Conservation (phyloP, 1,140 invertebrate genomes). For the Goniozus legneri region DNA sequence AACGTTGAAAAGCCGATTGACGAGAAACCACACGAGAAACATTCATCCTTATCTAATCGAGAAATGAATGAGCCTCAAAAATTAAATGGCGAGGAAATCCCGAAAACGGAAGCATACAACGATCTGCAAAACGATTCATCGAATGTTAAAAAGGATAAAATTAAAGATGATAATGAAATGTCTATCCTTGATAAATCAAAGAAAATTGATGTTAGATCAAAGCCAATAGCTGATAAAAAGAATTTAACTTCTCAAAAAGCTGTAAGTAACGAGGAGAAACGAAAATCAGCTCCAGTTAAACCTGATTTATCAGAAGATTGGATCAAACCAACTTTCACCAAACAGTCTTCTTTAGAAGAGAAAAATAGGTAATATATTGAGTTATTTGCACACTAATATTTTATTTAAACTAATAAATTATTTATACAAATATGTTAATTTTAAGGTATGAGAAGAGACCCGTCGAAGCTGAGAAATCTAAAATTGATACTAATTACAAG, state of each 20-base stretch:
- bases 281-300: constrained; percentile 46
- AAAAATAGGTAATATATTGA: constrained; percentile 26
- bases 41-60: constrained; percentile 10
- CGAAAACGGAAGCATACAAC: constrained; percentile 1
- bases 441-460: constrained; percentile 23
- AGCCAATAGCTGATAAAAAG: constrained; percentile 28
- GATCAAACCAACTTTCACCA: constrained; percentile 33
- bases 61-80: constrained; percentile 9
- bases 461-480: constrained; percentile 20
- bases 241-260: constrained; percentile 19
- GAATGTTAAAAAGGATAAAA: constrained; percentile 14
- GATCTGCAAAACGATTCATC: constrained; percentile 11
- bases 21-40: constrained; percentile 21
- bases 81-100: constrained; percentile 14
- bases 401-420: too few species aligned
- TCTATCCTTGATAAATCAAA: constrained; percentile 24
- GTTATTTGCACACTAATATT: too few species aligned
- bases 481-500: too few species aligned
- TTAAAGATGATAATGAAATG: constrained; percentile 14
- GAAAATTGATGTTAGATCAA: constrained; percentile 32
- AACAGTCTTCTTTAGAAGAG: constrained; percentile 41
- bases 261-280: constrained; percentile 38
- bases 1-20: constrained; percentile 22
- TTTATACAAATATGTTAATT: too few species aligned
- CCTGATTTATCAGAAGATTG: constrained; percentile 36